Conservation (phyloP, 1,140 invertebrate species). For the Scaptomyza graminum region DNA sequence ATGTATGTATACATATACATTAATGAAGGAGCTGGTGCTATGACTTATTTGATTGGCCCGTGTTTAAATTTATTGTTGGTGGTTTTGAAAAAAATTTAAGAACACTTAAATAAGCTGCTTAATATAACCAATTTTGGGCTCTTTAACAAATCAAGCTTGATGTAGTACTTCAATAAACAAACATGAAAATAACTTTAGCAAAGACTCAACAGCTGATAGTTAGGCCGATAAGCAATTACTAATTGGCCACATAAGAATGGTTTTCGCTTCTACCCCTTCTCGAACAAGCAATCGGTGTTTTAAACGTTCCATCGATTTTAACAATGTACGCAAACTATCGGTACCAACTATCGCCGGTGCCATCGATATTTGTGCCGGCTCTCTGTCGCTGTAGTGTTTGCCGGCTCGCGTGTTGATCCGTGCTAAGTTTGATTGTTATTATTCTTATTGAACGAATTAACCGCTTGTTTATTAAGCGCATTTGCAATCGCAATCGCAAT, state of each 20-base stretch:
- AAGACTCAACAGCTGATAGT: constrained; percentile 1
- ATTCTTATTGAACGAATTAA: not conserved
- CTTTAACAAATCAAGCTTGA: not conserved
- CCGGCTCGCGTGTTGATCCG: constrained; percentile 39
- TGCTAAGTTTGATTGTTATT: constrained; percentile 12
- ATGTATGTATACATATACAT: not conserved
- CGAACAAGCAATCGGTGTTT: too few relatives aligned
- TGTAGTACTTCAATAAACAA: not conserved
- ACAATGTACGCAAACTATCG: not conserved
- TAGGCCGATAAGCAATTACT: constrained; percentile 8
- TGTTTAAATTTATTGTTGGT: not conserved
- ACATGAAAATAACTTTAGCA: not conserved
- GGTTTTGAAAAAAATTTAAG: too few relatives aligned
- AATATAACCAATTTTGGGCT: not conserved
- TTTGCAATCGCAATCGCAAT: constrained; percentile 30
- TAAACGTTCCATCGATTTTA: too few relatives aligned
- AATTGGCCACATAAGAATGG: not conserved
- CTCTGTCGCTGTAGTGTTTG: constrained; percentile 29
- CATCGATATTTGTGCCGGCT: constrained; percentile 16
- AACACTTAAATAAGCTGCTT: too few relatives aligned
- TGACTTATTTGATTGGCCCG: not conserved
- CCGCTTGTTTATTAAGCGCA: not conserved
- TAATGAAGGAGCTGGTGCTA: not conserved
- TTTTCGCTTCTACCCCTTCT: too few relatives aligned
- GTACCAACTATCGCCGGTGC: not conserved